phyloP scores from a whole-genome alignment of 2,113 vertebrate species.

The Neomonachus schauinslandi region DNA sequence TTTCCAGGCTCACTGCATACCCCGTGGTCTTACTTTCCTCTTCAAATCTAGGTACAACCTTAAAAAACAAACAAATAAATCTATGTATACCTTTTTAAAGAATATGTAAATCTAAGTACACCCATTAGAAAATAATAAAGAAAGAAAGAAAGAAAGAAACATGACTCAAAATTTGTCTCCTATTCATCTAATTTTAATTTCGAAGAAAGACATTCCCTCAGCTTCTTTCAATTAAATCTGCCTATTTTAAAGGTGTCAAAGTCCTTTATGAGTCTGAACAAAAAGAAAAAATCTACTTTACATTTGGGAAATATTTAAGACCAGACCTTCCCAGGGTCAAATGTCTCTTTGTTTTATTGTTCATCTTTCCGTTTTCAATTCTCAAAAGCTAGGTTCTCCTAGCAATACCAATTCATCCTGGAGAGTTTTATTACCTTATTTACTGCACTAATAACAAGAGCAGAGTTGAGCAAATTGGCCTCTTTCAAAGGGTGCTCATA shows the following conservation, averaged over 20 bases:
- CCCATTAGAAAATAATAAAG: background rate
- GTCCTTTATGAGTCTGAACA: background rate
- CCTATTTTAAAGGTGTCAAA: background rate
- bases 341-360: background rate
- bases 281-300: background rate
- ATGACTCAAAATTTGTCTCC: background rate
- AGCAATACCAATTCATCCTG: background rate
- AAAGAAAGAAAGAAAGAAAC: background rate
- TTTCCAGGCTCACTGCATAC: background rate
- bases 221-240: background rate
- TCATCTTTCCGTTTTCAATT: background rate
- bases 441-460: background rate
- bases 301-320: background rate
- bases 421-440: conserved; percentile 8
- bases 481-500: background rate
- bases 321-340: background rate
- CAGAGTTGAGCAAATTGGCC: background rate
- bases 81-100: background rate
- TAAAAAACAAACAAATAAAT: background rate
- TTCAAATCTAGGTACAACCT: background rate
- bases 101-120: background rate
- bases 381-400: background rate
- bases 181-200: background rate
- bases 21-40: background rate
- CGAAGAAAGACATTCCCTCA: background rate